phyloP scores from a whole-genome alignment of 2,113 vertebrate species.

The Columba livia region DNA sequence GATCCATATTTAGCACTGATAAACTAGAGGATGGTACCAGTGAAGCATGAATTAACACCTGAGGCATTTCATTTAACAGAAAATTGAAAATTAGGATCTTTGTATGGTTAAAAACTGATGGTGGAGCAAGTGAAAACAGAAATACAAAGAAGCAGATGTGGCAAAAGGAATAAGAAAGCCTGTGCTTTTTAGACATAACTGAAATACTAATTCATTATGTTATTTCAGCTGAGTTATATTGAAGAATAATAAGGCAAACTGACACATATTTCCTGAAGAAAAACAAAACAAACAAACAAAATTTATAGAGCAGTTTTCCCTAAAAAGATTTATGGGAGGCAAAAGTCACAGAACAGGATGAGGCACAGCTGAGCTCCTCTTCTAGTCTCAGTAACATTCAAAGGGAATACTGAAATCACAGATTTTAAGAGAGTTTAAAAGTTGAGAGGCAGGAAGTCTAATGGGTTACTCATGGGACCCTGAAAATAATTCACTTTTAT shows the following conservation, averaged over 20 bases:
- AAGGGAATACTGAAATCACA: background rate
- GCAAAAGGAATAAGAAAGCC: background rate
- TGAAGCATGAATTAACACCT: slow-evolving; percentile 58
- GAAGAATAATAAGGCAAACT: background rate
- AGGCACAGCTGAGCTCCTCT: background rate
- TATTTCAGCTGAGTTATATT: background rate
- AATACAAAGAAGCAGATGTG: background rate
- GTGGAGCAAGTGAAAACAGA: background rate
- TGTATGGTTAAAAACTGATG: background rate
- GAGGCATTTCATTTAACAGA: slow-evolving; percentile 30
- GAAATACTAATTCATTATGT: background rate
- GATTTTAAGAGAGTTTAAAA: background rate
- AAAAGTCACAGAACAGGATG: fast-evolving
- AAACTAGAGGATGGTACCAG: background rate
- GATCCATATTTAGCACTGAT: slow-evolving; percentile 30
- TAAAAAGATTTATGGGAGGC: background rate
- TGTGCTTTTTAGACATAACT: background rate
- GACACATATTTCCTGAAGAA: background rate
- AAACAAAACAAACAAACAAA: background rate
- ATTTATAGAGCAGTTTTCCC: background rate
- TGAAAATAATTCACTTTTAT: background rate
- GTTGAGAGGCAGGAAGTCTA: background rate
- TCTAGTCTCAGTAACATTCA: background rate
- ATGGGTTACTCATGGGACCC: background rate
- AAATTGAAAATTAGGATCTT: slow-evolving; percentile 35